Base-by-base conservation (phyloP, 2,113 vertebrate genomes). In the Halcyon senegalensis region DNA sequence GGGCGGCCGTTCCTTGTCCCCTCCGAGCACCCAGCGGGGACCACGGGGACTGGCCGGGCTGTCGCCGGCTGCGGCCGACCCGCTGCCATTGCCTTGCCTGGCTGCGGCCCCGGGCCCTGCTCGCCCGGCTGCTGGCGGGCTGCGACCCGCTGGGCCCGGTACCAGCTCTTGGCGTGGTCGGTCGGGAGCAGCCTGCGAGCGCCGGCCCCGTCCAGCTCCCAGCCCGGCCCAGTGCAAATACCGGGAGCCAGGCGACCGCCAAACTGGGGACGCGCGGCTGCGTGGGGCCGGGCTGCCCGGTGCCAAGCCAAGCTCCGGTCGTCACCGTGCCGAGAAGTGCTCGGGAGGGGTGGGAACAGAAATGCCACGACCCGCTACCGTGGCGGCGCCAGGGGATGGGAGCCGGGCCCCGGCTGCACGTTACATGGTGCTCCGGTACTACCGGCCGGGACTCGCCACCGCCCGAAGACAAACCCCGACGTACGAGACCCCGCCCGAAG, bases 201-300 rank as follows among this genome's bases (percentile, higher is more conserved):
- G 1, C 35, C 28, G 3, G 39, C 9, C 7, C 39, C 3, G 51
- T 76, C 37, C 62, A 46, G 31, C n/a, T 51, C 53, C 43, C 46
- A 7, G 21, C n/a, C 37, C 25, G 48, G 23, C 19, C 48, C 48
- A 23, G 55, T 17, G 33, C 55, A 58, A 58, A 23, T 0, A 8
- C 98, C 63, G 97, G 97, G 77, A 98, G 97, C 96, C 98, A 98
- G 92, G 98, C 96, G 14, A 98, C 98, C 5, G 98, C 98, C 53
- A 98, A 98, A 91, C 96, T 98, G 25, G 98, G 98, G 96, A 98
- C 97, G 20, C 98, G 98, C 98, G 98, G 98, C 31, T 41, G 53
- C 7, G 0, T 11, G 19, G 39, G 69, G 27, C 27, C 0, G 10
- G 37, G 39, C n/a, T 35, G 41, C 11, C 39, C 1, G 4, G 23